Evolutionary conservation across 2,888 invertebrate species (phyloP).

Genomic region (Oegoconia quadripuncta): DNA sequence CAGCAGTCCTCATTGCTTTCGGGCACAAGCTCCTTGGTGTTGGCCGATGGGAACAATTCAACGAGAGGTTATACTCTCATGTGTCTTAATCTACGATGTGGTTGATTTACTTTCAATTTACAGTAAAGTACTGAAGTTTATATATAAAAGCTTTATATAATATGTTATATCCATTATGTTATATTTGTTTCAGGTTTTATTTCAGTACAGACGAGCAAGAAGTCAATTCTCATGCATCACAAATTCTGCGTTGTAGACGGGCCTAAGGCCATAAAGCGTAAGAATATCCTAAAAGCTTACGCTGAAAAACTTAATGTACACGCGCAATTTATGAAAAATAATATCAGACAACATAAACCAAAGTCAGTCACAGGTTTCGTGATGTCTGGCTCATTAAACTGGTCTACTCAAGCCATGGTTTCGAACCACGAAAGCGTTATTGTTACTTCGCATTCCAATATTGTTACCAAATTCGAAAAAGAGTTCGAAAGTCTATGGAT

Average conservation of each 20-base stretch:
- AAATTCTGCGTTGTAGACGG: slow-evolving; percentile 87
- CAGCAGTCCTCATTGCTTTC: too few relatives aligned
- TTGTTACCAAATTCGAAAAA: slow-evolving; percentile 75
- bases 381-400: slow-evolving; percentile 87
- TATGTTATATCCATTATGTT: not conserved
- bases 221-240: slow-evolving; percentile 86
- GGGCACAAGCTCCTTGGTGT: too few relatives aligned
- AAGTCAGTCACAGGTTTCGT: slow-evolving; percentile 67
- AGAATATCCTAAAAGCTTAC: slow-evolving; percentile 51
- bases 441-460: slow-evolving; percentile 77
- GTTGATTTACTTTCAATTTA: not conserved
- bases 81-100: too few relatives aligned
- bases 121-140: not conserved
- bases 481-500: slow-evolving; percentile 83
- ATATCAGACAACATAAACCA: slow-evolving; percentile 35
- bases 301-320: slow-evolving; percentile 67
- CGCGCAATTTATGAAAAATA: slow-evolving; percentile 41
- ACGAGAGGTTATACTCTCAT: too few relatives aligned
- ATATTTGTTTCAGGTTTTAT: slow-evolving; percentile 58
- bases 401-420: slow-evolving; percentile 85
- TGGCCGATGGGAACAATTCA: too few relatives aligned
- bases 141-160: not conserved
- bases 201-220: slow-evolving; percentile 67
- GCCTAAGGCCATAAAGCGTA: slow-evolving; percentile 62
- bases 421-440: slow-evolving; percentile 86